Base-by-base conservation (phyloP, 2,888 invertebrate species). In the Mermis nigrescens region DNA sequence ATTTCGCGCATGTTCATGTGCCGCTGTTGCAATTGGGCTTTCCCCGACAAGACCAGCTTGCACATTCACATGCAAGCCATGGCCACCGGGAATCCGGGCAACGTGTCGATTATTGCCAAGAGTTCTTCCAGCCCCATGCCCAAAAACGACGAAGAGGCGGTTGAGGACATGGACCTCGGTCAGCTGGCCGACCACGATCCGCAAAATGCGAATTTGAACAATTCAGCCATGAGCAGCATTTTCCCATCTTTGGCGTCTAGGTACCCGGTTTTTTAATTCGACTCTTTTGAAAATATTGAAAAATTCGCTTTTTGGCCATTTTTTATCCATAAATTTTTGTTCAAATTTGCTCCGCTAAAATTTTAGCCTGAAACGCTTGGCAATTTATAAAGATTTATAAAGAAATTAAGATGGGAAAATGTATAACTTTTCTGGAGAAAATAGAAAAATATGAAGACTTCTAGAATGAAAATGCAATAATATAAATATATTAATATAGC, bases 1-100 rank as follows among this genome's bases (percentile, higher is more conserved):
- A 69, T 71, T 58, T 66, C 69, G 3, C 64, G 71, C 53, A 70
- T 69, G 68, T 72, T 69, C 65, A 69, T 71, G 68, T 71, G 71
- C 62, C 65, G 70, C 4, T 71, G 71, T 59, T 71, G 71, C 60
- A 70, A 70, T 62, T 70, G 68, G 68, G 69, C 69, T 1, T 69
- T 69, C 51, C 67, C 69, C 4, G 69, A 69, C 63, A 69, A 69
- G 57, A 66, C 67, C 0, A 61, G 62, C 26, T 65, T 69, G 15
- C 68, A 69, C 59, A 63, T 68, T 46, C 69, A 69, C 59, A 64
- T 68, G 48, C 68, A 68, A 60, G 63, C 62, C 24, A 58, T 61
- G 57, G 55, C 56, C 45, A 55, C 58, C 24, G 29, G 31, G 31
- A 60, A 59, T 52, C 60, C 60, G 28, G 60, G 60, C 27, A 60